Evolutionary conservation across 2,113 vertebrate genomes (phyloP).

Genomic region (Silurus glanis): DNA sequence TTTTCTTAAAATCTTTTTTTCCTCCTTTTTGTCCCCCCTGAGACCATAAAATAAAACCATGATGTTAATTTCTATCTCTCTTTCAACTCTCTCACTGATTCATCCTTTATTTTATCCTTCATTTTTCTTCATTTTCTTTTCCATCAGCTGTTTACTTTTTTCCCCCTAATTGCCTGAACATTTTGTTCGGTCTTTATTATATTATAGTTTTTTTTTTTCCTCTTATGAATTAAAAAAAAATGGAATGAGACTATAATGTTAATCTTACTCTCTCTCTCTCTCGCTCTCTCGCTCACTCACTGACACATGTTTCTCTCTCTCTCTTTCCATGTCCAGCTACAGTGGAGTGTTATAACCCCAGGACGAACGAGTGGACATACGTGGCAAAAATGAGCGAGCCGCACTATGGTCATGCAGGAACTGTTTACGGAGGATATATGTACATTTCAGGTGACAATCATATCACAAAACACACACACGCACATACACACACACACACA

Average conservation of each 20-base stretch:
- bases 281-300: no score
- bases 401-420: slow-evolving; percentile 96
- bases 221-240: no score
- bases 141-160: no score
- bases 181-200: no score
- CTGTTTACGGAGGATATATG: slow-evolving; percentile 95
- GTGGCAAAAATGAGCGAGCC: slow-evolving; percentile 99
- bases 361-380: slow-evolving; percentile 97
- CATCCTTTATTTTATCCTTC: no score
- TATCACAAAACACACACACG: neutral
- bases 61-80: neutral
- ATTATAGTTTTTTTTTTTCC: no score
- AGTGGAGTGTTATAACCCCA: slow-evolving; percentile 97
- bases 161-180: no score
- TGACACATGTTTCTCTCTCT: neutral
- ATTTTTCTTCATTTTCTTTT: neutral
- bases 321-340: slow-evolving; percentile 75
- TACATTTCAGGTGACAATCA: slow-evolving; percentile 88
- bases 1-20: no score
- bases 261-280: no score
- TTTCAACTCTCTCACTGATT: neutral
- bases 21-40: no score
- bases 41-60: no score
- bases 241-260: no score
- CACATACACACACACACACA: slow-evolving; percentile 10